Base-by-base conservation (phyloP, 35 echinoderm and acorn worm genomes). In the Anneissia japonica region DNA sequence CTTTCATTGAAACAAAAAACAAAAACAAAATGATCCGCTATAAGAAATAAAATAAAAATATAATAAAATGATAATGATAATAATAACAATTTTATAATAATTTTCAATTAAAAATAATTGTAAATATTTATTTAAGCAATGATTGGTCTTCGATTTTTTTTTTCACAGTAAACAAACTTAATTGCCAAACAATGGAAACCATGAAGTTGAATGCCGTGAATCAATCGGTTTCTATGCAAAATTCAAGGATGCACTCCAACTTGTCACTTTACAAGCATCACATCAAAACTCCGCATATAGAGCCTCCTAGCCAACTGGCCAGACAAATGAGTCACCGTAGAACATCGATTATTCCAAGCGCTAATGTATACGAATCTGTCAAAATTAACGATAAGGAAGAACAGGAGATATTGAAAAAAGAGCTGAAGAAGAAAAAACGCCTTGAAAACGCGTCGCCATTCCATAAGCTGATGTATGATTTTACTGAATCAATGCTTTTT, bases 401-500 rank as follows among this genome's bases (percentile, higher is more conserved):
- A 7, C n/a, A 87, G 38, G 95, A 97, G 39, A 72, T 81, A 21
- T 46, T 81, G 37, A 82, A 90, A 26, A 33, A 55, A 39, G 72
- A 93, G 39, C 79, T 84, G 13, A 80, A 89, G 19, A 74, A 76
- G 46, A 75, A 87, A 30, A 86, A 93, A 14, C 38, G 93, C 3
- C 81, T 97, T 4, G 3, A 80, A 31, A 51, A 79, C 14, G 91
- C 95, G 6, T 86, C 91, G 21, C 77, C 90, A 26, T 79, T 97
- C 33, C 88, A 91, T 46, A 36, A 31, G 11, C 86, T 90, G 30
- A 89, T 97, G 36, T 97, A 91, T 46, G 81, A 88, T 28, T 46
- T 97, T 34, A 91, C 88, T 17, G 95, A 97, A 72, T 97, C 95
- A 34, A 86, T 89, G 56, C 74, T 82, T 23, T 97, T 97, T 75